Evolutionary conservation across 2,888 invertebrate genomes (phyloP).

Genomic region (Caenorhabditis wallacei): DNA sequence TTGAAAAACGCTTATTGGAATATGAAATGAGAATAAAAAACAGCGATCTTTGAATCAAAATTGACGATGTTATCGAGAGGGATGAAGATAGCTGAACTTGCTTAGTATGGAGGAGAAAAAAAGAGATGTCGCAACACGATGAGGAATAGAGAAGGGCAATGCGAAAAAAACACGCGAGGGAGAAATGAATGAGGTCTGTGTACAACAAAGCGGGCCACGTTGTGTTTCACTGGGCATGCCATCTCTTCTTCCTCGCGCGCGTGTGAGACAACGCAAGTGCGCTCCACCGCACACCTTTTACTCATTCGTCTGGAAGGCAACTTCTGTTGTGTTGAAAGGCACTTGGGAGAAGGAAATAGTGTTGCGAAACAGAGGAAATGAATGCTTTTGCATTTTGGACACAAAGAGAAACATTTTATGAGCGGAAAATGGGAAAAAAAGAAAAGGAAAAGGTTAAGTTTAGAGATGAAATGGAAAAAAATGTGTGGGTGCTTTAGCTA

Average conservation of each 20-base stretch:
- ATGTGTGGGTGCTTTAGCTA: not conserved
- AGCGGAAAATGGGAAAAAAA: not conserved
- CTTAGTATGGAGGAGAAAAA: slow-evolving; percentile 28
- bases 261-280: slow-evolving; percentile 12
- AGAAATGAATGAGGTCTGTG: slow-evolving; percentile 48
- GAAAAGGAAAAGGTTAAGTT: slow-evolving; percentile 4
- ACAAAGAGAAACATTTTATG: slow-evolving; percentile 35
- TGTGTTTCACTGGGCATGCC: slow-evolving; percentile 36
- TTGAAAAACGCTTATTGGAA: slow-evolving; percentile 1
- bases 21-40: slow-evolving; percentile 20
- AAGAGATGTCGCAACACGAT: slow-evolving; percentile 27
- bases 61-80: slow-evolving; percentile 35
- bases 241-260: not conserved
- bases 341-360: not conserved
- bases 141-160: slow-evolving; percentile 11
- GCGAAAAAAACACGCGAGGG: slow-evolving; percentile 46
- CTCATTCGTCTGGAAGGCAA: slow-evolving; percentile 21
- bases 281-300: slow-evolving; percentile 45
- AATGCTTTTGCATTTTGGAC: slow-evolving; percentile 21
- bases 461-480: not conserved
- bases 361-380: slow-evolving; percentile 5
- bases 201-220: slow-evolving; percentile 42
- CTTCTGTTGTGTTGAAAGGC: slow-evolving; percentile 16
- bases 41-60: slow-evolving; percentile 41
- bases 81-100: slow-evolving; percentile 44